These are phyloP conservation scores for Salvelinus fontinalis DNA, from an alignment of 2,113 vertebrate species.

Conservation along the genomic window DNA sequence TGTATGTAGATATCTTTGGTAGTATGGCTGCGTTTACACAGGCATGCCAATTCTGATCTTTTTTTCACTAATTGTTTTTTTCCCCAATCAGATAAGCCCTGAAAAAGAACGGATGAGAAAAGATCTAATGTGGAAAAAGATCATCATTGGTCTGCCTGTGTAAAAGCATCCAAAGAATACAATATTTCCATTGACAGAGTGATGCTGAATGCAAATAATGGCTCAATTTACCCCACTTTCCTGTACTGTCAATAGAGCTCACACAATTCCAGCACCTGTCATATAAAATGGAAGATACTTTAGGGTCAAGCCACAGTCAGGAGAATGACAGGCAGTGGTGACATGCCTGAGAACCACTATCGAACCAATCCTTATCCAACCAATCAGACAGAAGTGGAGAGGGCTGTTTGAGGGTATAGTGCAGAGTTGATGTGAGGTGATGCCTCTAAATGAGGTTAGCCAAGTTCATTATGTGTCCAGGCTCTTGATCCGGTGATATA, in stretches of 20 bases:
- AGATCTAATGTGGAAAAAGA: no score
- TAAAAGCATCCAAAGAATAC: no score
- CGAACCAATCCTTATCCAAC: constrained; percentile 32
- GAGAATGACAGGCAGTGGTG: constrained; percentile 1
- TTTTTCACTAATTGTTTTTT: no score
- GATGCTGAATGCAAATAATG: no score
- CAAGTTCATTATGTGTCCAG: not conserved
- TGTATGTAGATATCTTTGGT: not conserved
- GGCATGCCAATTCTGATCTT: no score
- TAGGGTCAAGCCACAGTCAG: constrained; percentile 48
- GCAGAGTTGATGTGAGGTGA: not conserved
- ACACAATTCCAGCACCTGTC: constrained; percentile 36
- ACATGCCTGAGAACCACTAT: not conserved
- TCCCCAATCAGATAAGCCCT: no score
- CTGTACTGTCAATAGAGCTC: constrained; percentile 3
- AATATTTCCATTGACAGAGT: no score
- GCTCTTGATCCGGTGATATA: not conserved
- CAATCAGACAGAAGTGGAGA: constrained; percentile 22
- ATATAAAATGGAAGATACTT: constrained; percentile 50
- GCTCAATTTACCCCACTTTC: no score
- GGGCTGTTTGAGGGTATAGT: constrained; percentile 16
- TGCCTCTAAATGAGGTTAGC: not conserved
- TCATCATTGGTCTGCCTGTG: no score
- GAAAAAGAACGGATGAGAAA: no score
- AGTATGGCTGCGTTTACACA: not conserved